These are phyloP conservation scores for Glandiceps talaboti DNA, from an alignment of 53 echinoderm and acorn worm species.

Conservation along the genomic window DNA sequence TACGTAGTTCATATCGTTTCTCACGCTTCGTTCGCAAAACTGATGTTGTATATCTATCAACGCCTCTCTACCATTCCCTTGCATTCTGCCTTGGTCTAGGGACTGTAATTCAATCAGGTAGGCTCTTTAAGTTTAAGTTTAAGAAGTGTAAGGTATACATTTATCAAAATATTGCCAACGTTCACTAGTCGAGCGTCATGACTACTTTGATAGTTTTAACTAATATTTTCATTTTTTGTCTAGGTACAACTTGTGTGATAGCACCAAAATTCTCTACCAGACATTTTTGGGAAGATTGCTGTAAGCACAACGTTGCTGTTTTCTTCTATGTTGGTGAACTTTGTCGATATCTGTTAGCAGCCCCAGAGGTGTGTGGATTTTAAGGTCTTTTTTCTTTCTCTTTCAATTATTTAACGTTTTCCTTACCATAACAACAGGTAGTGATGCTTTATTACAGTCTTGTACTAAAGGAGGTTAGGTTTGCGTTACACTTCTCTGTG, in stretches of 20 bases:
- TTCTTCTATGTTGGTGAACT: background rate
- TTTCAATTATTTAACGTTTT: too few relatives aligned
- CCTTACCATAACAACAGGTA: too few relatives aligned
- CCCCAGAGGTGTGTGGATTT: background rate
- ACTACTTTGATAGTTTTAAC: too few relatives aligned
- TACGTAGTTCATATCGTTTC: background rate
- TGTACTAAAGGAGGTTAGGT: too few relatives aligned
- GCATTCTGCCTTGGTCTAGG: slow-evolving; percentile 46
- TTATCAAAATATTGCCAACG: too few relatives aligned
- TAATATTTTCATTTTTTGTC: too few relatives aligned
- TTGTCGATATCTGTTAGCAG: background rate
- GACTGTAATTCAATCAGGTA: slow-evolving; percentile 33
- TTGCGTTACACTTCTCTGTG: too few relatives aligned
- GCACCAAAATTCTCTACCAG: background rate
- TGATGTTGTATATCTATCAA: slow-evolving; percentile 53
- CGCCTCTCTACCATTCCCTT: slow-evolving; percentile 79
- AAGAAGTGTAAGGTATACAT: too few relatives aligned
- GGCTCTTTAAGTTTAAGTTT: too few relatives aligned
- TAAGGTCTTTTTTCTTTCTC: too few relatives aligned
- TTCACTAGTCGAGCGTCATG: too few relatives aligned
- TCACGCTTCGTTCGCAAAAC: background rate
- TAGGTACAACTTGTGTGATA: background rate
- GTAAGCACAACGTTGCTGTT: background rate
- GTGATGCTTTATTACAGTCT: too few relatives aligned
- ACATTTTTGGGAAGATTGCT: background rate